Base-by-base conservation (phyloP, 1,140 invertebrate species). In the Drosophila pachea region DNA sequence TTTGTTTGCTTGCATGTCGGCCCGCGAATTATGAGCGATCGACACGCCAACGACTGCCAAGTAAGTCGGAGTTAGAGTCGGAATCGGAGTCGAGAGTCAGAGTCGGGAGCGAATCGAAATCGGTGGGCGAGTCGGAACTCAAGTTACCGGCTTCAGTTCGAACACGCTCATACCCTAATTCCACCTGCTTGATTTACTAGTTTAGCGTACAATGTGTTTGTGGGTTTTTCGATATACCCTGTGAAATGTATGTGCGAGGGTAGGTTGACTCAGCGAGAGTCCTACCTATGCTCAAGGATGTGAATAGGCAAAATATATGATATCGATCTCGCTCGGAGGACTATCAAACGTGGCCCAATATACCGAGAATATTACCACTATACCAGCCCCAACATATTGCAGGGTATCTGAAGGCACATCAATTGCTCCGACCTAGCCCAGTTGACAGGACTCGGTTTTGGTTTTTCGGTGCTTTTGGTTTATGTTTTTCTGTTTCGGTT, bases 141-240 rank as follows among this genome's bases (percentile, higher is more conserved):
- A 3, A n/a, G 38, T 64, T 64, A 38, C 42, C 43, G 14, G 43
- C 35, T 43, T 53, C 36, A 35, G 38, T 52, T 61, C 49, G 33
- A 50, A 36, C 45, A 29, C 45, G 31, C 32, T 42, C 31, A 43
- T 12, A 12, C 36, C 53, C 53, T 5, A 32, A 33, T 22, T 32
- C 8, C 16, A 31, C 9, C 32, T 79, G 81, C 9, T 38, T 86
- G 81, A 72, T 74, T 86, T 81, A 86, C 67, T 81, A 81, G 84
- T 86, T 86, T 86, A 86, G 71, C 76, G 68, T 62, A 86, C 81
- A 86, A 86, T 86, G 82, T 86, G 81, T 86, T 86, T 86, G 81
- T 86, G 59, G 76, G 73, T 86, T 86, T 86, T 69, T 45, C 4
- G 3, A 50, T 9, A 49, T 72, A 45, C 52, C 53, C 54, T 56